Evolutionary conservation across 2,113 vertebrate species (phyloP).

Genomic region (Phrynosoma blainvillii): DNA sequence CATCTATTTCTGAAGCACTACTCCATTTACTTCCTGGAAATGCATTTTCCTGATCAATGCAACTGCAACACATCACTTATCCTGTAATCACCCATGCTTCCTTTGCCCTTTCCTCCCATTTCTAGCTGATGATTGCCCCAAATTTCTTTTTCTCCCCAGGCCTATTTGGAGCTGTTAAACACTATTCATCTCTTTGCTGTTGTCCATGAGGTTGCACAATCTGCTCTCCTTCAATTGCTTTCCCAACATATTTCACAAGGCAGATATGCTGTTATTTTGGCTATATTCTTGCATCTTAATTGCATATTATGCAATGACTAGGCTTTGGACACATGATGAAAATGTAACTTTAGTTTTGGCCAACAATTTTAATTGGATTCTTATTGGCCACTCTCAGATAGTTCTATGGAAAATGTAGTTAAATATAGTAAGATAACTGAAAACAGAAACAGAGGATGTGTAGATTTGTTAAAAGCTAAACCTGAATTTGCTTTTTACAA

Average conservation of each 20-base stretch:
- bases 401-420: neutral
- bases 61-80: slow-evolving; percentile 8
- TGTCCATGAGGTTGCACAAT: slow-evolving; percentile 9
- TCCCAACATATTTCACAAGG: neutral
- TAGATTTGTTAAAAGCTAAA: slow-evolving; percentile 14
- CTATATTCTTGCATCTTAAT: slow-evolving; percentile 24
- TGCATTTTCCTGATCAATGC: neutral
- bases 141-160: neutral
- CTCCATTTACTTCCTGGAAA: neutral
- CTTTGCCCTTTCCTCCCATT: slow-evolving; percentile 6
- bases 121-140: neutral
- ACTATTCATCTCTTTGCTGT: slow-evolving; percentile 4
- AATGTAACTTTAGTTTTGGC: neutral
- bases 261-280: slow-evolving; percentile 3
- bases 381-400: slow-evolving; percentile 18
- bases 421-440: slow-evolving; percentile 18
- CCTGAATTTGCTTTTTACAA: neutral
- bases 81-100: neutral
- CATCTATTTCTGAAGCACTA: neutral
- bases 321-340: slow-evolving; percentile 17
- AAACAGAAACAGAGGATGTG: neutral
- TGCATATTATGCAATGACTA: slow-evolving; percentile 23
- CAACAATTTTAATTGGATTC: slow-evolving; percentile 27
- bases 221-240: slow-evolving; percentile 12
- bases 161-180: slow-evolving; percentile 14